Evolutionary conservation across 2,113 vertebrate species (phyloP).

Genomic region (Panurus biarmicus): DNA sequence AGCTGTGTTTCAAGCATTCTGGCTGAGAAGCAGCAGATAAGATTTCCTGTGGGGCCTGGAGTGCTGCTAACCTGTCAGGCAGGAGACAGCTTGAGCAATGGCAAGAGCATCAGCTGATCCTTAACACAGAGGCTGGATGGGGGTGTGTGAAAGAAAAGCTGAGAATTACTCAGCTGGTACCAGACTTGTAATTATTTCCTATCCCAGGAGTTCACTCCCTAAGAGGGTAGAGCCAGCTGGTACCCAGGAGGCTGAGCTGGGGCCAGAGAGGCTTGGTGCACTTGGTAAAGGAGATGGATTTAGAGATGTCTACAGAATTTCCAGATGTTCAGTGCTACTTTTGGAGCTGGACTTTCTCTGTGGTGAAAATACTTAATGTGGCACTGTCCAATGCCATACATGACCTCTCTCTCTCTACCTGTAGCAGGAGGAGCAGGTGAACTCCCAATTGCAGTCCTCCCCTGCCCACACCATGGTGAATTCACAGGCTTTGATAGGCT

Average conservation of each 20-base stretch:
- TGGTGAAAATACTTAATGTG: not conserved
- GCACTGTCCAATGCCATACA: not conserved
- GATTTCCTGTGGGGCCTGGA: not conserved
- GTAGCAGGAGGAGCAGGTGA: not conserved
- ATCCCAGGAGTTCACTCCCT: not conserved
- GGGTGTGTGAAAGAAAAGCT: not conserved
- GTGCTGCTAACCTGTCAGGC: not conserved
- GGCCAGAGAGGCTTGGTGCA: not conserved
- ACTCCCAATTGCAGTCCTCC: not conserved
- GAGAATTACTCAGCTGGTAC: not conserved
- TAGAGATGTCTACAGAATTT: not conserved
- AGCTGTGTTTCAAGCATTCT: not conserved
- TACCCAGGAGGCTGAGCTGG: not conserved
- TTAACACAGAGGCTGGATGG: not conserved
- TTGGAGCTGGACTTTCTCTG: not conserved
- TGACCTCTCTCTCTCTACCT: not conserved
- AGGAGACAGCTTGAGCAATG: not conserved
- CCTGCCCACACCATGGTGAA: not conserved
- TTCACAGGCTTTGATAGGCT: not conserved
- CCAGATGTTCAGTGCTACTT: not conserved
- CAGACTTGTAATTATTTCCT: conserved; percentile 19
- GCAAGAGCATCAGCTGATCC: conserved; percentile 23
- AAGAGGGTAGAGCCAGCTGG: not conserved
- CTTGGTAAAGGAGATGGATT: not conserved
- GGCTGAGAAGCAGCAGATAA: not conserved